phyloP scores from a whole-genome alignment of 1,140 invertebrate genomes.

The Probaryconus sp. region DNA sequence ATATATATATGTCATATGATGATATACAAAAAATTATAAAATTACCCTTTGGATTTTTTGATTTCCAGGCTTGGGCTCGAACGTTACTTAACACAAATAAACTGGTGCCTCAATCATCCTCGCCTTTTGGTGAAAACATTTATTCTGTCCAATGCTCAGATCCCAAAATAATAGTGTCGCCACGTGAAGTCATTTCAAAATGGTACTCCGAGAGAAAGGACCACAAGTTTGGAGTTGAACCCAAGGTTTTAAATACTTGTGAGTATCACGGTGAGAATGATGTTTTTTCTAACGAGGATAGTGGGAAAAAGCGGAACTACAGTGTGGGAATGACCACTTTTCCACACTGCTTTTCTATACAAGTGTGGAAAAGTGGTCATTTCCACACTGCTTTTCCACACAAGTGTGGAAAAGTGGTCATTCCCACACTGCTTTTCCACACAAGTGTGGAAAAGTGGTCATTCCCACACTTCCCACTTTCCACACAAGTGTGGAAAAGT shows the following conservation, averaged over 20 bases:
- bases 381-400: too few species aligned
- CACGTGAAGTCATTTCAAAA: conserved; percentile 82
- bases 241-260: conserved; percentile 81
- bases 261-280: too few species aligned
- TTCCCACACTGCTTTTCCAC: too few species aligned
- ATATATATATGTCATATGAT: neutral
- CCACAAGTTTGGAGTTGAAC: conserved; percentile 81
- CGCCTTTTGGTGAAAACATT: conserved; percentile 82
- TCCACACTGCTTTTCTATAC: neutral
- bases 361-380: too few species aligned
- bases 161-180: conserved; percentile 81
- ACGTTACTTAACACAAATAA: conserved; percentile 84
- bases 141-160: conserved; percentile 86
- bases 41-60: neutral
- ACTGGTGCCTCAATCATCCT: conserved; percentile 83
- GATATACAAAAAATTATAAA: too few species aligned
- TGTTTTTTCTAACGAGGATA: too few species aligned
- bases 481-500: too few species aligned
- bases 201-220: conserved; percentile 85
- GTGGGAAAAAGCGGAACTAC: too few species aligned
- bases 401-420: too few species aligned
- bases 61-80: conserved; percentile 83
- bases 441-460: too few species aligned
- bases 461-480: too few species aligned
- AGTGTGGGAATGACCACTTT: too few species aligned